Conservation (phyloP, 2,113 vertebrate species). For the Capreolus pygargus region DNA sequence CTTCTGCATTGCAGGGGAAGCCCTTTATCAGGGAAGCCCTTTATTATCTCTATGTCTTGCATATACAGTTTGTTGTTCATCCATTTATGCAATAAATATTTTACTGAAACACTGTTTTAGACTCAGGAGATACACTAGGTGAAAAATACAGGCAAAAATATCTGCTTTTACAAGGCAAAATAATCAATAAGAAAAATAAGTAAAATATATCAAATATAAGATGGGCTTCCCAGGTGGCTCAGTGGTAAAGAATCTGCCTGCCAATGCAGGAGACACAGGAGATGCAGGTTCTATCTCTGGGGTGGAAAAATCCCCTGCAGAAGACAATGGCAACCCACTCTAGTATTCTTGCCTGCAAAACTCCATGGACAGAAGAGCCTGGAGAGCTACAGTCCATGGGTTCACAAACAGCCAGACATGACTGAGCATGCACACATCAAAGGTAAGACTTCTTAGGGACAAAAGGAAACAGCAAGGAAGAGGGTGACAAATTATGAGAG, state of each 20-base stretch:
- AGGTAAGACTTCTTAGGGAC: neutral
- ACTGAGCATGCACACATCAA: neutral
- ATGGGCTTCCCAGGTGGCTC: neutral
- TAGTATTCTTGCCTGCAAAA: neutral
- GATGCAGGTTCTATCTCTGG: neutral
- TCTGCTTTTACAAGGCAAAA: neutral
- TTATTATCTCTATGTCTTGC: neutral
- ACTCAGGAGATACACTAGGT: neutral
- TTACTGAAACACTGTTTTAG: neutral
- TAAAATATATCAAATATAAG: slow-evolving; percentile 1
- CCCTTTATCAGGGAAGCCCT: neutral
- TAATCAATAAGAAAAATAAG: neutral
- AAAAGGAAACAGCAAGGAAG: neutral
- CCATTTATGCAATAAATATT: neutral
- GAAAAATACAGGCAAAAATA: neutral
- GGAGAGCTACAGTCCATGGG: neutral
- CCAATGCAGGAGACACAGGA: neutral
- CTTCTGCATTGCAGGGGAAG: neutral
- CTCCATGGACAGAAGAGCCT: neutral
- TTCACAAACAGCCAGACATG: neutral
- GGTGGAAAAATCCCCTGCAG: neutral
- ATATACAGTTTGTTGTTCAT: neutral
- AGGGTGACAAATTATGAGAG: neutral
- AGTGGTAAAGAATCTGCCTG: neutral
- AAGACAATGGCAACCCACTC: neutral